Percentiles rank a stretch among this genome's conserved stretches.
These are phyloP conservation scores for Arge pagana DNA, from an alignment of 2,888 invertebrate species.

Conservation along the genomic window DNA sequence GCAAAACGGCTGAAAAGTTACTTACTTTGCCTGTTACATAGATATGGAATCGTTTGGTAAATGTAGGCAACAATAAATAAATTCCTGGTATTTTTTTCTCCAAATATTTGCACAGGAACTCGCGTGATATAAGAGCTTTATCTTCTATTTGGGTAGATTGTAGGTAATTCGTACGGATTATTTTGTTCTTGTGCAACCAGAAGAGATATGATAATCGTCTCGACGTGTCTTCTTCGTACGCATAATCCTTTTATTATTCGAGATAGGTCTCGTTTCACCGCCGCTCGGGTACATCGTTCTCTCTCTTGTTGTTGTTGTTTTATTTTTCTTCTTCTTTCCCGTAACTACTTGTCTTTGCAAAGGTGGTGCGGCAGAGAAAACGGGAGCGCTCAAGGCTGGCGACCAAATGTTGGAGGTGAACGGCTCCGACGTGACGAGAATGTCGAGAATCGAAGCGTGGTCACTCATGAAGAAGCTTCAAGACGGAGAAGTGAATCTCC, in stretches of 20 bases:
- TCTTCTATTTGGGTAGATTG: no score
- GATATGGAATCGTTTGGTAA: not conserved
- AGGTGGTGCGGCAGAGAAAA: conserved; percentile 91
- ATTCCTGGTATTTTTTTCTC: not conserved
- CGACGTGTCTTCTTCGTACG: no score
- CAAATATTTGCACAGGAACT: no score
- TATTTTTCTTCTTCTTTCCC: not conserved
- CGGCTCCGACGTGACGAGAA: conserved; percentile 76
- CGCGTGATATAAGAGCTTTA: no score
- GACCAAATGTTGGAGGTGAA: conserved; percentile 88
- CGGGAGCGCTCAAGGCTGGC: conserved; percentile 79
- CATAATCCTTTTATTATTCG: no score
- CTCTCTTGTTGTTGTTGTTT: not conserved
- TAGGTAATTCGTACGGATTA: no score
- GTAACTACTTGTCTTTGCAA: conserved; percentile 39
- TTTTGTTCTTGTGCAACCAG: no score
- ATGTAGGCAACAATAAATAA: not conserved
- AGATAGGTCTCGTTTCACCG: no score
- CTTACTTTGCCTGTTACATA: no score
- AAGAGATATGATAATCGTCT: no score
- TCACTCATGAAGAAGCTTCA: conserved; percentile 88
- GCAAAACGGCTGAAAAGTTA: not conserved
- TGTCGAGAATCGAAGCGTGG: conserved; percentile 95
- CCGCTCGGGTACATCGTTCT: no score
- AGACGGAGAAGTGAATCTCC: conserved; percentile 77